Conservation (phyloP, 2,797 vertebrate species). For the Cuculus canorus region DNA sequence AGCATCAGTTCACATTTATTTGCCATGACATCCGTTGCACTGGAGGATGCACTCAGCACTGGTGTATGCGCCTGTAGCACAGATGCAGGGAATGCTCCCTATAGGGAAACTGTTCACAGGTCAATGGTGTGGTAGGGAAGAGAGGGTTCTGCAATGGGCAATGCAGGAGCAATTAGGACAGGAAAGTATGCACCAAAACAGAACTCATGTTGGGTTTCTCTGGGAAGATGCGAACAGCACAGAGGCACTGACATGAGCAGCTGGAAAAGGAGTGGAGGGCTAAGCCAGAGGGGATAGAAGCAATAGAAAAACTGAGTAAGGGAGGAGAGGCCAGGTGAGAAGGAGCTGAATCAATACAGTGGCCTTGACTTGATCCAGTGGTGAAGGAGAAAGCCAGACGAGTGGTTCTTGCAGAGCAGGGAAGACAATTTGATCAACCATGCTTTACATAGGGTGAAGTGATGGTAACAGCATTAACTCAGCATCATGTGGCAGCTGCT, state of each 20-base stretch:
- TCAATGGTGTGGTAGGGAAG: background rate
- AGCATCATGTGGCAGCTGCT: background rate
- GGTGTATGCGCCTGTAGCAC: background rate
- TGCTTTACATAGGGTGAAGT: accelerated
- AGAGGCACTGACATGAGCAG: accelerated
- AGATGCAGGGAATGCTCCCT: background rate
- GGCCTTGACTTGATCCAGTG: background rate
- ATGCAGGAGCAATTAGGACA: accelerated
- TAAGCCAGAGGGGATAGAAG: background rate
- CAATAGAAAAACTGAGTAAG: background rate
- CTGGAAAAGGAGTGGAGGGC: background rate
- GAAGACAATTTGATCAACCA: background rate
- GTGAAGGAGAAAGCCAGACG: accelerated
- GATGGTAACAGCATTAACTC: background rate
- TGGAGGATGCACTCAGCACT: background rate
- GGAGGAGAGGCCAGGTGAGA: background rate
- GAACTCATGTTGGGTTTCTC: background rate
- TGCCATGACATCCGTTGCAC: accelerated
- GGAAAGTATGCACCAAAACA: accelerated
- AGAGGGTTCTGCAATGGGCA: background rate
- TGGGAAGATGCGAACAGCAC: background rate
- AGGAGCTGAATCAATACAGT: background rate
- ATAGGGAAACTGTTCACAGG: accelerated
- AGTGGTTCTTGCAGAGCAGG: background rate
- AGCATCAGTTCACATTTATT: background rate